Evolutionary conservation across 2,888 invertebrate genomes (phyloP), one percentile per base, ranked within the genome.

Genomic region (Gnatocerus cornutus): DNA sequence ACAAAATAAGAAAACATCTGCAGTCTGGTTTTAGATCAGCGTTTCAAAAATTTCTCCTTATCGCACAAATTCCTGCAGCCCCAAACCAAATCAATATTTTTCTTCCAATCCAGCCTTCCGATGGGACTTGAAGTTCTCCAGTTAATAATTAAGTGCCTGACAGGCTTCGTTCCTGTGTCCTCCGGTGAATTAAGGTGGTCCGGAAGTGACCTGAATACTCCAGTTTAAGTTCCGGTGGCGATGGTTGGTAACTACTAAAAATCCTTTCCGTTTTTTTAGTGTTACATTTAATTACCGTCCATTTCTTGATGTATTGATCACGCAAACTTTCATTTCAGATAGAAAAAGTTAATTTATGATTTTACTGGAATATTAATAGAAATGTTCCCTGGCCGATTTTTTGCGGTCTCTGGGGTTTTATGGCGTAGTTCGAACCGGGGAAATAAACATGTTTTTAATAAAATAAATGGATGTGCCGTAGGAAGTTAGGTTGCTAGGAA

Each of bases 161-260:
- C 41, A 41, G 41, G 12, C 14, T 53, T 53, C 37, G 53, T 12
- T 13, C 14, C n/a, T 50, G 46, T 50, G 50, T 50, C 50, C 12
- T 30, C 30, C 50, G 48, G 16, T 39, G 52, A 53, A 64, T 64
- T 56, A 64, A 56, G 64, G 61, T 64, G 43, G 30, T 13, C 12
- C 64, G 69, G 69, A 69, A 69, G 58, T 69, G 64, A 63, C 69
- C 64, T 46, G 53, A 33, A 69, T 69, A 64, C 37, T 37, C 29
- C 37, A 45, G 16, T 48, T 48, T 56, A 16, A 64, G 56, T 64
- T 69, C 69, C 69, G 46, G 63, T 64, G 30, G 13, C 30, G 50
- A 50, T 50, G 29, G 13, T 10, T 3, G 5, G 12, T 1, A 10
- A 29, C 16, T 46, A 12, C 50, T n/a, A 10, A 30, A 50, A 50